These are phyloP conservation scores for Monochamus alternatus DNA, from an alignment of 2,888 invertebrate genomes.

Conservation along the genomic window DNA sequence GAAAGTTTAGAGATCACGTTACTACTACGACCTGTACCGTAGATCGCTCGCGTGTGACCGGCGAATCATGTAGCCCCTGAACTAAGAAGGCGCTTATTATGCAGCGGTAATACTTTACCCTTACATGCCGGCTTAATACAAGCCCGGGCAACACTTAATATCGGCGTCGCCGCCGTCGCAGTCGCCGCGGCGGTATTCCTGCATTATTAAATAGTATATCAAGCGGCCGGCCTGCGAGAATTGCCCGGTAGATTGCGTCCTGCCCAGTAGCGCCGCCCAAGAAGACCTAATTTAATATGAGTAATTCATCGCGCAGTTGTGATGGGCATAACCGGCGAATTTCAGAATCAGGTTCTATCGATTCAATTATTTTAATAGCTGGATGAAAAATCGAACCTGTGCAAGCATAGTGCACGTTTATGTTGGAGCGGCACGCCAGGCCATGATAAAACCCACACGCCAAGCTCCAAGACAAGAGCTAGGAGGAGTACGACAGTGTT, in stretches of 20 bases:
- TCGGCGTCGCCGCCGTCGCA: constrained; percentile 21
- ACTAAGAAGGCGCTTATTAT: constrained; percentile 46
- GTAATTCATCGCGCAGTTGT: neutral
- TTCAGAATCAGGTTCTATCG: too few relatives aligned
- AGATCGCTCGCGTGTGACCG: constrained; percentile 17
- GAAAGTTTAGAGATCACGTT: too few relatives aligned
- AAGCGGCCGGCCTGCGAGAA: constrained; percentile 47
- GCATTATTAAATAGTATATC: constrained; percentile 57
- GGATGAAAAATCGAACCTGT: too few relatives aligned
- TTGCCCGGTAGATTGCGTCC: constrained; percentile 49
- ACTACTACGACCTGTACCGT: constrained; percentile 8
- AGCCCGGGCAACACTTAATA: constrained; percentile 53
- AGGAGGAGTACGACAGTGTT: too few relatives aligned
- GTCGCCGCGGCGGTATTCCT: constrained; percentile 48
- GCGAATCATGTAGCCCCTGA: constrained; percentile 43
- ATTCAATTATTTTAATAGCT: too few relatives aligned
- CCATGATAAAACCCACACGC: too few relatives aligned
- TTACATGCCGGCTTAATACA: constrained; percentile 47
- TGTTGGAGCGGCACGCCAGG: too few relatives aligned
- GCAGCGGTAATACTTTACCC: constrained; percentile 53
- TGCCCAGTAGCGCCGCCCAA: constrained; percentile 38
- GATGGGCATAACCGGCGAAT: too few relatives aligned
- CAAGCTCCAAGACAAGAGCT: too few relatives aligned
- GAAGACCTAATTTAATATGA: constrained; percentile 45
- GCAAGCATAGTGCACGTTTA: too few relatives aligned